Evolutionary conservation across 2,888 invertebrate species (phyloP).

Genomic region (Lasioglossum pauxillum): DNA sequence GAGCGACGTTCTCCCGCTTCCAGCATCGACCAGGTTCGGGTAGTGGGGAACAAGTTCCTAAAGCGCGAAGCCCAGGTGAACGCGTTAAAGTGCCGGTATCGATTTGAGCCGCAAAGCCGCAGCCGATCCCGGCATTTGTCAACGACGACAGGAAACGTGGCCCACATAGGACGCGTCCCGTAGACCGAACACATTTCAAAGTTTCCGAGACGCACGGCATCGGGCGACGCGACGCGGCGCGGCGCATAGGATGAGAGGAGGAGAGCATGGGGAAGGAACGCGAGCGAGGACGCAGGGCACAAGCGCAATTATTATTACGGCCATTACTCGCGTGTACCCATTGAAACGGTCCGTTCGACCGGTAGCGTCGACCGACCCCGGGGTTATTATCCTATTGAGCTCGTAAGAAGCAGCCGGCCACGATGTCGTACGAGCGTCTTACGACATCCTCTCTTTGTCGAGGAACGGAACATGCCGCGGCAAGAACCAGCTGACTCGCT

Average conservation of each 20-base stretch:
- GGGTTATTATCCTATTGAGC: conserved; percentile 82
- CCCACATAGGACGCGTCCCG: conserved; percentile 52
- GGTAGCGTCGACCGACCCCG: conserved; percentile 49
- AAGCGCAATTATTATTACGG: conserved; percentile 77
- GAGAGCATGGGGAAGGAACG: background rate
- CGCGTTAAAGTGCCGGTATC: conserved; percentile 59
- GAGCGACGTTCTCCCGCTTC: background rate
- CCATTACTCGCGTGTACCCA: conserved; percentile 74
- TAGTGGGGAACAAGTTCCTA: background rate
- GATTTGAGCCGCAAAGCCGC: conserved; percentile 59
- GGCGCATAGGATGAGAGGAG: background rate
- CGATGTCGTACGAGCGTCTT: conserved; percentile 76
- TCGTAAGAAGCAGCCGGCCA: conserved; percentile 76
- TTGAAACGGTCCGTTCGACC: conserved; percentile 73
- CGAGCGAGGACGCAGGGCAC: conserved; percentile 51
- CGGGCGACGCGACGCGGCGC: background rate
- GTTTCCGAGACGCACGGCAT: conserved; percentile 24
- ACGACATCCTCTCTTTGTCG: conserved; percentile 71
- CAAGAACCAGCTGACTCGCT: conserved; percentile 52
- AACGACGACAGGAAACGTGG: conserved; percentile 61
- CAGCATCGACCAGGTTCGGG: background rate
- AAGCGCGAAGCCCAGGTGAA: conserved; percentile 41
- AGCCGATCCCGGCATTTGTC: conserved; percentile 59
- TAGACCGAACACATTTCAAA: conserved; percentile 29
- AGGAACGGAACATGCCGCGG: conserved; percentile 56